phyloP scores from a whole-genome alignment of 2,797 vertebrate species.

The Oryzias sinensis region DNA sequence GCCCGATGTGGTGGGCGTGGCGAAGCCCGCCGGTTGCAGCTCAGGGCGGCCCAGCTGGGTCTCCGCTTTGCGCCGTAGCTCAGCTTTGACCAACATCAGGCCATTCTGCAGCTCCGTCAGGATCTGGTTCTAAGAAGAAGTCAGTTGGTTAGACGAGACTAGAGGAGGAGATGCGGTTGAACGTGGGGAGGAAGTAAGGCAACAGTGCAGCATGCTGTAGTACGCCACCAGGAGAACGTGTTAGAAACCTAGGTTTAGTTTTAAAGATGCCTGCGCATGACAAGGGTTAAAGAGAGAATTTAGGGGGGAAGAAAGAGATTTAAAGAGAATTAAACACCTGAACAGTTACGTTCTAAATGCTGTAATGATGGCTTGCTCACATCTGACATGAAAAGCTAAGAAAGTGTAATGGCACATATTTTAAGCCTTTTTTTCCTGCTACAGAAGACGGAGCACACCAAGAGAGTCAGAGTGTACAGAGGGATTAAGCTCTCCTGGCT shows the following conservation, averaged over 20 bases:
- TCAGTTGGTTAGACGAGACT: slow-evolving; percentile 63
- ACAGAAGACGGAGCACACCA: not conserved
- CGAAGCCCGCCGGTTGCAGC: slow-evolving; percentile 13
- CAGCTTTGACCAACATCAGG: slow-evolving; percentile 90
- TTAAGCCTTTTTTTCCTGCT: slow-evolving; percentile 1
- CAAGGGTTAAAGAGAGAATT: no score
- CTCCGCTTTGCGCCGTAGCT: slow-evolving; percentile 85
- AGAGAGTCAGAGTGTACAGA: slow-evolving; percentile 4
- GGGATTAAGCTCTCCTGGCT: not conserved
- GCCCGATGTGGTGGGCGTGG: slow-evolving; percentile 14
- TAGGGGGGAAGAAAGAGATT: not conserved
- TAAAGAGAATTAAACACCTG: no score
- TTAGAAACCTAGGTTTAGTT: slow-evolving; percentile 48
- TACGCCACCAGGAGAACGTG: slow-evolving; percentile 26
- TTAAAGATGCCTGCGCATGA: slow-evolving; percentile 47
- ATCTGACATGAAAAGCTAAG: not conserved
- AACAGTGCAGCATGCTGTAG: slow-evolving; percentile 35
- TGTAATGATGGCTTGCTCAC: not conserved
- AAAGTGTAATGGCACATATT: not conserved
- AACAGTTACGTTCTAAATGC: no score
- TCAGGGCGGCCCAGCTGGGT: slow-evolving; percentile 65
- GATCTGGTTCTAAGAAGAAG: slow-evolving; percentile 85
- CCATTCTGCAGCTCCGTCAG: slow-evolving; percentile 93
- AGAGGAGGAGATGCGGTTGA: slow-evolving; percentile 18
- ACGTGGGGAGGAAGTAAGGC: slow-evolving; percentile 13